phyloP scores from a whole-genome alignment of 2,113 vertebrate species.

The Carassius auratus region DNA sequence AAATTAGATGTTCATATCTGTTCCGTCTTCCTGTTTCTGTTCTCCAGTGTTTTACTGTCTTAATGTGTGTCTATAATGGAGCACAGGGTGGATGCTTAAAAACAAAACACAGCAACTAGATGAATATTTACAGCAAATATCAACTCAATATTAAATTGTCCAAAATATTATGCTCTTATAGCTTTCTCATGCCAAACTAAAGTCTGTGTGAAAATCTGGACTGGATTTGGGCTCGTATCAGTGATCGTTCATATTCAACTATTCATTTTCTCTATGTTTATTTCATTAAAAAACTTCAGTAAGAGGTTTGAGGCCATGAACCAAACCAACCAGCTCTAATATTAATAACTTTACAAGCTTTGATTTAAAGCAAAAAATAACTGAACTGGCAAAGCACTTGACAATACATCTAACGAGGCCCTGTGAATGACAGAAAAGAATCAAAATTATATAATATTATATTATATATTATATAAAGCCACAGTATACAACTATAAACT shows the following conservation, averaged over 20 bases:
- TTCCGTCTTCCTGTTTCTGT: background rate
- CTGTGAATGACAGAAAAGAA: too few relatives aligned
- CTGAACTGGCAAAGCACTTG: too few relatives aligned
- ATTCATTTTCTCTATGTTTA: background rate
- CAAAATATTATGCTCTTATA: background rate
- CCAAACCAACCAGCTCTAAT: background rate
- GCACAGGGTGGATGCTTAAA: background rate
- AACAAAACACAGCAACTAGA: slow-evolving; percentile 6
- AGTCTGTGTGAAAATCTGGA: background rate
- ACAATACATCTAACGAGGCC: too few relatives aligned
- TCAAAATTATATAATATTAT: too few relatives aligned
- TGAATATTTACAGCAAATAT: slow-evolving; percentile 5
- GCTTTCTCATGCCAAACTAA: background rate
- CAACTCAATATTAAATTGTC: background rate
- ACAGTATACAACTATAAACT: too few relatives aligned
- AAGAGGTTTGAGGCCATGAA: background rate
- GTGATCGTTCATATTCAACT: background rate
- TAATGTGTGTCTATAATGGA: background rate
- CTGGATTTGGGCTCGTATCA: background rate
- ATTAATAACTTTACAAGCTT: background rate
- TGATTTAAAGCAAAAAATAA: background rate
- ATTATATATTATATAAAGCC: too few relatives aligned
- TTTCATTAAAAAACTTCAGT: background rate
- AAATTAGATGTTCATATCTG: background rate
- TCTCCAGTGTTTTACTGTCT: background rate